Evolutionary conservation across 2,113 vertebrate species (phyloP).

Genomic region (Bos javanicus): DNA sequence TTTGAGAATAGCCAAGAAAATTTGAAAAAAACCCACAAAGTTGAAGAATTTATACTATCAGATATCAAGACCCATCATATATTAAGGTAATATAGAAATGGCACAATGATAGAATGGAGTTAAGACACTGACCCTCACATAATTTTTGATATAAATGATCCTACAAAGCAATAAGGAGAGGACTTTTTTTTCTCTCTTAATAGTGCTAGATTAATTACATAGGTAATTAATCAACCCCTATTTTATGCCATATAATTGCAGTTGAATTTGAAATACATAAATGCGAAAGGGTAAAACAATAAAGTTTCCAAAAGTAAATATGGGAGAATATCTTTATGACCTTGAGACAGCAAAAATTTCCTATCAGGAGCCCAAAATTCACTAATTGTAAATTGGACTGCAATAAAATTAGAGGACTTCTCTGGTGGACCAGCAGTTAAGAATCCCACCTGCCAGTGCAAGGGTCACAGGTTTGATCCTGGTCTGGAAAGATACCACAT

Average conservation of each 20-base stretch:
- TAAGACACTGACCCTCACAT: neutral
- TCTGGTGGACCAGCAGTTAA: neutral
- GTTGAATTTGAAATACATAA: neutral
- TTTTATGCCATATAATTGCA: neutral
- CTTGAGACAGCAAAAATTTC: neutral
- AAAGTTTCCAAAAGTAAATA: neutral
- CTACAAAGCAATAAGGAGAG: neutral
- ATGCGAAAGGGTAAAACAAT: neutral
- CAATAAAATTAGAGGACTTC: neutral
- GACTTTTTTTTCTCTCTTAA: neutral
- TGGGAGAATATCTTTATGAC: neutral
- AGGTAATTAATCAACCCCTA: neutral
- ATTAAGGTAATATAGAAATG: neutral
- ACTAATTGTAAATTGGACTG: neutral
- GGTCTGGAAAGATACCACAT: neutral
- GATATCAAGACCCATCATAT: neutral
- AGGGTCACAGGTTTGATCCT: neutral
- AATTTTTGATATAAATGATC: neutral
- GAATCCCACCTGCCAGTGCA: neutral
- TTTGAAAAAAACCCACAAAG: neutral
- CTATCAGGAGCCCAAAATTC: neutral
- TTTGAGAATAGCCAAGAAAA: neutral
- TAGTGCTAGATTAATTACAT: neutral
- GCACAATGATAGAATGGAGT: neutral
- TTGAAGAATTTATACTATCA: neutral